Percentiles rank a stretch among this genome's conserved stretches.
phyloP scores from a whole-genome alignment of 1,140 invertebrate genomes.

The Macrostomum lignano region DNA sequence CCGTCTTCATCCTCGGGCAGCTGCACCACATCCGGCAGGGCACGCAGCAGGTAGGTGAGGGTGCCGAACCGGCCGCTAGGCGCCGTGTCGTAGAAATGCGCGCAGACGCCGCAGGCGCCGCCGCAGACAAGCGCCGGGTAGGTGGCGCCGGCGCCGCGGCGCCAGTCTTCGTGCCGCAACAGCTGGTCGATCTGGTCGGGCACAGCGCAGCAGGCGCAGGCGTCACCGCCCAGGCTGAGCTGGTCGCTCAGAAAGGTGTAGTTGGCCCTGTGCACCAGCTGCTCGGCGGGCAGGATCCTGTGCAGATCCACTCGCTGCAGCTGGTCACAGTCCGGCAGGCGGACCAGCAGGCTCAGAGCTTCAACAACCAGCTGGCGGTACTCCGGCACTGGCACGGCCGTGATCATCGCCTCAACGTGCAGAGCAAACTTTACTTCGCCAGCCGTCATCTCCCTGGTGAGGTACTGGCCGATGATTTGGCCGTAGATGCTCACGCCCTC shows the following conservation, averaged over 20 bases:
- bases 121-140: too few relatives aligned
- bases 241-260: conserved; percentile 79
- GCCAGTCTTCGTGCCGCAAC: too few relatives aligned
- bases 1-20: too few relatives aligned
- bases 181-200: too few relatives aligned
- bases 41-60: too few relatives aligned
- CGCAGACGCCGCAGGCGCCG: too few relatives aligned
- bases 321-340: conserved; percentile 38
- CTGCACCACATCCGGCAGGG: too few relatives aligned
- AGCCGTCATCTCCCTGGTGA: conserved; percentile 47
- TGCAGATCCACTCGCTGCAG: conserved; percentile 44
- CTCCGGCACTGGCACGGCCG: conserved; percentile 83
- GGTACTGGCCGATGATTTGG: background rate
- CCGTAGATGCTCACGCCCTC: background rate
- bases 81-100: too few relatives aligned
- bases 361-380: conserved; percentile 90
- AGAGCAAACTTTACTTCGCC: conserved; percentile 92
- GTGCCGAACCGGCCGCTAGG: too few relatives aligned
- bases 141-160: too few relatives aligned
- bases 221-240: too few relatives aligned
- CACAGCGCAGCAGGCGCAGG: too few relatives aligned
- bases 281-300: conserved; percentile 47
- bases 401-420: conserved; percentile 82
- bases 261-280: conserved; percentile 71
- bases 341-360: conserved; percentile 69